Evolutionary conservation across 1,140 invertebrate genomes (phyloP).

Genomic region (Drosophila sulfurigaster): DNA sequence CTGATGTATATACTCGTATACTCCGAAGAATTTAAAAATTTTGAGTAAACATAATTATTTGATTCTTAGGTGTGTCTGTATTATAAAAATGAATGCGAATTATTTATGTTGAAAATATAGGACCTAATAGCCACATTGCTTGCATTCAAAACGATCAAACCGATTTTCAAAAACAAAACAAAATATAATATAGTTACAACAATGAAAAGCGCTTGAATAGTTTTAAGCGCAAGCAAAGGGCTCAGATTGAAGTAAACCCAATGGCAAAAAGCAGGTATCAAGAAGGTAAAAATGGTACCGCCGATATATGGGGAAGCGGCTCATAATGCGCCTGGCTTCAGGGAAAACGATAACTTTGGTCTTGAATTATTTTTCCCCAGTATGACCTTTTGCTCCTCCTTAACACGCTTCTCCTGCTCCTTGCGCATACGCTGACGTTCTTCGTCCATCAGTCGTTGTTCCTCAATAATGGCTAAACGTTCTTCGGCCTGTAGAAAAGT

Average conservation of each 20-base stretch:
- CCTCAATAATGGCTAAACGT: slow-evolving; percentile 97
- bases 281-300: slow-evolving; percentile 31
- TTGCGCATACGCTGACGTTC: slow-evolving; percentile 96
- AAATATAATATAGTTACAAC: slow-evolving; percentile 61
- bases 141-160: slow-evolving; percentile 43
- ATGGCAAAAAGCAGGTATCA: slow-evolving; percentile 69
- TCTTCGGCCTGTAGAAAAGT: slow-evolving; percentile 93
- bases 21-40: slow-evolving; percentile 62
- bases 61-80: slow-evolving; percentile 21
- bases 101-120: slow-evolving; percentile 21
- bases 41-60: slow-evolving; percentile 54
- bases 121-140: slow-evolving; percentile 43
- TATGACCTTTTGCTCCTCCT: slow-evolving; percentile 98
- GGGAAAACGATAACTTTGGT: slow-evolving; percentile 96
- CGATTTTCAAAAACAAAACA: slow-evolving; percentile 44
- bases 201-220: slow-evolving; percentile 41
- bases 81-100: slow-evolving; percentile 5
- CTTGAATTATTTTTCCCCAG: slow-evolving; percentile 98
- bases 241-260: slow-evolving; percentile 41
- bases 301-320: slow-evolving; percentile 14
- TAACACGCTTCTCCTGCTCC: slow-evolving; percentile 95
- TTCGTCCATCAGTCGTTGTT: slow-evolving; percentile 97
- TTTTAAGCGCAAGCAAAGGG: slow-evolving; percentile 57
- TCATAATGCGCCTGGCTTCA: slow-evolving; percentile 91
- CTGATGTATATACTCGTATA: slow-evolving; percentile 46